These are phyloP conservation scores for Silurus aristotelis DNA, from an alignment of 2,797 vertebrate genomes.

Conservation along the genomic window DNA sequence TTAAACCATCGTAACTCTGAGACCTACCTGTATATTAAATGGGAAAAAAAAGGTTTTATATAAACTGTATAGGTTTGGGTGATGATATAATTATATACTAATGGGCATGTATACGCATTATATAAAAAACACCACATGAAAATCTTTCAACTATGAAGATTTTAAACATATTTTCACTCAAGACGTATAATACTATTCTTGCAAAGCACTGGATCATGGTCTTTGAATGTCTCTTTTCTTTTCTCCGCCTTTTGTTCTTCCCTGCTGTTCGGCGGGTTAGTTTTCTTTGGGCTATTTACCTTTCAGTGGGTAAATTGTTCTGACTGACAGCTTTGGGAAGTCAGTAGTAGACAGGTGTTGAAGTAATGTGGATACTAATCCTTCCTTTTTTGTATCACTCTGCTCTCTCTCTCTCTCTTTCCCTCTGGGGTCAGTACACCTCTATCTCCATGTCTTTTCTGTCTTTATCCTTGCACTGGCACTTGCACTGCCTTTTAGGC, in stretches of 20 bases:
- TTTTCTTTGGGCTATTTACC: conserved; percentile 60
- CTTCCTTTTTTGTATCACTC: neutral
- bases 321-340: conserved; percentile 69
- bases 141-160: neutral
- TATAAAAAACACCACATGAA: neutral
- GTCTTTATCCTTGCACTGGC: no score
- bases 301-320: conserved; percentile 64
- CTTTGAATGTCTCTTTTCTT: conserved; percentile 3
- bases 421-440: neutral
- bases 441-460: neutral
- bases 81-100: neutral
- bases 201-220: neutral
- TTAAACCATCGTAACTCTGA: no score
- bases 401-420: neutral
- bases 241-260: neutral
- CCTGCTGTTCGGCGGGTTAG: neutral
- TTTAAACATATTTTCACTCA: neutral
- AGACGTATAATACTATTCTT: neutral
- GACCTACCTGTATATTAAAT: no score
- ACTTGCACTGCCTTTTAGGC: neutral
- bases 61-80: neutral
- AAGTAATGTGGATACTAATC: conserved; percentile 58
- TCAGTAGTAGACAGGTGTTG: conserved; percentile 60
- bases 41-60: neutral
- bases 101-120: no score